Evolutionary conservation across 1,140 invertebrate genomes (phyloP), one percentile per base, ranked within the genome.

Genomic region (Eueides isabella): DNA sequence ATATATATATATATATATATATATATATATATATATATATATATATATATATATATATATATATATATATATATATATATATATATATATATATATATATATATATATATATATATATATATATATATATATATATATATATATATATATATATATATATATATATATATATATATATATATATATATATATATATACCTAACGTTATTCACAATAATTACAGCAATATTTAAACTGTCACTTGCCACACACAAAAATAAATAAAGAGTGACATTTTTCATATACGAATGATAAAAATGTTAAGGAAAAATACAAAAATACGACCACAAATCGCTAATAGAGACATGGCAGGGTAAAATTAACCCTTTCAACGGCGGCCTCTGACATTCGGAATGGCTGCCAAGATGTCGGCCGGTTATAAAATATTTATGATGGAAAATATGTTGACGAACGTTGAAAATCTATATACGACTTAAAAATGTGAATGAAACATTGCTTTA

Each of bases 301-400:
- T 23, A 55, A 55, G 48, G 48, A 55, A 55, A 55, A 55, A 55
- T 55, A 55, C 48, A 55, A 55, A 55, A 55, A 55, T 23, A 12
- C 9, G 11, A 55, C 48, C 19, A 11, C 9, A 19, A 23, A 55
- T n/a, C 62, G 62, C 31, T 33, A 64, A 33, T 64, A 33, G 62
- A 64, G 62, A 33, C 29, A 35, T 64, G 62, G 62, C 62, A 31
- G 62, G 62, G 31, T 33, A 30, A 64, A 64, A 64, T 64, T 64
- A 64, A 64, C 62, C 62, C 62, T 64, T 64, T 64, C 31, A 64
- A 64, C 62, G 62, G 9, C 35, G 29, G 30, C 48, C 31, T 35
- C 31, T 64, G 62, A 64, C 62, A 64, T 35, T 64, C 19, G 31
- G 62, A 5, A 64, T 64, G 33, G 62, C 62, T 33, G 62, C n/a